Percentiles rank a stretch among this genome's conserved stretches.
phyloP scores from a whole-genome alignment of 1,140 invertebrate genomes.

The Drosophila biarmipes region DNA sequence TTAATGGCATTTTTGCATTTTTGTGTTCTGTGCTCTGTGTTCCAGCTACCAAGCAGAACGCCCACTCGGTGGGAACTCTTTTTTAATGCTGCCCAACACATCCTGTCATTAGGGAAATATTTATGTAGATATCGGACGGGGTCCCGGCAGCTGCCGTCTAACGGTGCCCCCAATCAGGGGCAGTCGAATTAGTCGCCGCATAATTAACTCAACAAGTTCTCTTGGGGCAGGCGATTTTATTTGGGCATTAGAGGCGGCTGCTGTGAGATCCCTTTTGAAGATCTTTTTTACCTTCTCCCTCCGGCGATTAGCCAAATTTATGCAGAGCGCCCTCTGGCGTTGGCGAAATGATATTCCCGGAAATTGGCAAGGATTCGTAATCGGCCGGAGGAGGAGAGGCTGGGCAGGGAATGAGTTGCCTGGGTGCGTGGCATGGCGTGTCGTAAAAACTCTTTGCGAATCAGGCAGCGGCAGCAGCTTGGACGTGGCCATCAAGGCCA shows the following conservation, averaged over 20 bases:
- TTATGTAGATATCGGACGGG: slow-evolving; percentile 65
- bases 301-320: slow-evolving; percentile 56
- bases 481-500: slow-evolving; percentile 63
- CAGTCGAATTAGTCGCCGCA: slow-evolving; percentile 52
- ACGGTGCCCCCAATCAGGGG: slow-evolving; percentile 48
- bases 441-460: slow-evolving; percentile 82
- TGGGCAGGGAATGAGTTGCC: slow-evolving; percentile 25
- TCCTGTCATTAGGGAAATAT: slow-evolving; percentile 81
- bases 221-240: slow-evolving; percentile 4
- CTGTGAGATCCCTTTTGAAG: slow-evolving; percentile 55
- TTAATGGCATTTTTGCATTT: slow-evolving; percentile 76
- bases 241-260: slow-evolving; percentile 55
- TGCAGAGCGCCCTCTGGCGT: slow-evolving; percentile 76
- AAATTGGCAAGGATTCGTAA: slow-evolving; percentile 78
- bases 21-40: slow-evolving; percentile 13
- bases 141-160: slow-evolving; percentile 49
- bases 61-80: slow-evolving; percentile 72
- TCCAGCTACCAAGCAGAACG: slow-evolving; percentile 69
- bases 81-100: slow-evolving; percentile 46
- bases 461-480: slow-evolving; percentile 43
- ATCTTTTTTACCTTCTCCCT: slow-evolving; percentile 3
- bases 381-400: neutral
- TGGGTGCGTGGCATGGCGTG: slow-evolving; percentile 28
- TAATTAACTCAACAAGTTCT: slow-evolving; percentile 61
- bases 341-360: slow-evolving; percentile 74